Evolutionary conservation across 2,888 invertebrate genomes (phyloP).

Genomic region (Thecophora atra): DNA sequence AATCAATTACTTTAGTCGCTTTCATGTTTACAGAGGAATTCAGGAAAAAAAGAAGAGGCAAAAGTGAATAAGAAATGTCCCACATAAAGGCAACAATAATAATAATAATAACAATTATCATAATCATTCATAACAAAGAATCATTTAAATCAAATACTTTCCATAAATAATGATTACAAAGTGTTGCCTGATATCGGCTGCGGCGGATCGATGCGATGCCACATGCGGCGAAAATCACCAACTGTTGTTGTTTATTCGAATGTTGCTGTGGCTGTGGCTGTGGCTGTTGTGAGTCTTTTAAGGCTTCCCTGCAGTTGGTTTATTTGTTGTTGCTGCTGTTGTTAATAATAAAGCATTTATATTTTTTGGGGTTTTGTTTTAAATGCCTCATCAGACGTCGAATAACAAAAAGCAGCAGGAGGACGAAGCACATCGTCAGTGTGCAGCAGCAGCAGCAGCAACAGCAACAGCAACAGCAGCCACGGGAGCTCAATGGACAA

Average conservation of each 20-base stretch:
- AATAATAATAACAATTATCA: not conserved
- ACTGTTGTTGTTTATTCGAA: not conserved
- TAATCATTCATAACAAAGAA: too few relatives aligned
- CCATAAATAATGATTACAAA: slow-evolving; percentile 24
- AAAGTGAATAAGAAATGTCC: too few relatives aligned
- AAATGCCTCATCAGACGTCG: not conserved
- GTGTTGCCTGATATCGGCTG: not conserved
- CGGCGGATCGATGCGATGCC: slow-evolving; percentile 23
- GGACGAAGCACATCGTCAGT: too few relatives aligned
- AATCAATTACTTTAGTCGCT: too few relatives aligned
- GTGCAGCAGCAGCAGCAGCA: slow-evolving; percentile 38
- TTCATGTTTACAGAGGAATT: too few relatives aligned
- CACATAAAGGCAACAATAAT: not conserved
- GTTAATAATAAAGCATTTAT: slow-evolving; percentile 2
- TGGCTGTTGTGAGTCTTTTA: not conserved
- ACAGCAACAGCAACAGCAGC: slow-evolving; percentile 37
- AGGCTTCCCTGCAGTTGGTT: not conserved
- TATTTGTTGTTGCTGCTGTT: slow-evolving; percentile 1
- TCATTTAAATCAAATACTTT: slow-evolving; percentile 19
- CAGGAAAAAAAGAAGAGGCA: too few relatives aligned
- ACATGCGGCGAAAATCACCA: slow-evolving; percentile 28
- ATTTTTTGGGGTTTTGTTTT: not conserved
- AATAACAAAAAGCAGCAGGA: slow-evolving; percentile 1
- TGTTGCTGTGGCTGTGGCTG: slow-evolving; percentile 1
- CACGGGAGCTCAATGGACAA: slow-evolving; percentile 38